These are phyloP conservation scores for Mythimna vitellina DNA, from an alignment of 2,888 invertebrate genomes.

Conservation along the genomic window DNA sequence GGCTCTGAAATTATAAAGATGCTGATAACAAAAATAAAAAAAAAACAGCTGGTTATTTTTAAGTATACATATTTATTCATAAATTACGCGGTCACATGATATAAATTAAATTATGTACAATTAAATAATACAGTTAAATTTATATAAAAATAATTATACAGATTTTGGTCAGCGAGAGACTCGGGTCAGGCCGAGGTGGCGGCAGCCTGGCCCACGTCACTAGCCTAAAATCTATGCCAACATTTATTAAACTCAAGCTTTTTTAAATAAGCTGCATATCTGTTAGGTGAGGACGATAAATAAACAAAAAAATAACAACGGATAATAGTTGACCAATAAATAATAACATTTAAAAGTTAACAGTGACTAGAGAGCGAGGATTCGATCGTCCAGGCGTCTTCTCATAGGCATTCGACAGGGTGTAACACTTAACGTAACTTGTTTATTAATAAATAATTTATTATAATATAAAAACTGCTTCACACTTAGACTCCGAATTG, in stretches of 20 bases:
- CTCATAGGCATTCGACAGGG: conserved; percentile 86
- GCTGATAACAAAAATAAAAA: conserved; percentile 68
- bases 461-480: conserved; percentile 82
- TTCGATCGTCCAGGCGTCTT: conserved; percentile 77
- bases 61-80: conserved; percentile 90
- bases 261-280: conserved; percentile 82
- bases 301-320: conserved; percentile 71
- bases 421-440: conserved; percentile 87
- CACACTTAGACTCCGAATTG: conserved; percentile 87
- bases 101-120: conserved; percentile 90
- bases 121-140: conserved; percentile 89
- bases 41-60: conserved; percentile 76
- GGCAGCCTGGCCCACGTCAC: conserved; percentile 66
- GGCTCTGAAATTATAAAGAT: neutral
- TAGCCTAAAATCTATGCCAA: conserved; percentile 75
- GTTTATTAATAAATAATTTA: conserved; percentile 85
- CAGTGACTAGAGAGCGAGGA: conserved; percentile 86
- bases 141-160: conserved; percentile 88
- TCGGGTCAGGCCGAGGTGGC: conserved; percentile 80
- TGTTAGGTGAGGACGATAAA: conserved; percentile 83
- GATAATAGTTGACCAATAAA: conserved; percentile 76
- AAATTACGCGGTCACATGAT: conserved; percentile 89
- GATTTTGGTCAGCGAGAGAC: conserved; percentile 73
- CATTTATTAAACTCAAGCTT: conserved; percentile 87
- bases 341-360: conserved; percentile 83